phyloP scores from a whole-genome alignment of 2,797 vertebrate genomes.

The Pelobates cultripes region DNA sequence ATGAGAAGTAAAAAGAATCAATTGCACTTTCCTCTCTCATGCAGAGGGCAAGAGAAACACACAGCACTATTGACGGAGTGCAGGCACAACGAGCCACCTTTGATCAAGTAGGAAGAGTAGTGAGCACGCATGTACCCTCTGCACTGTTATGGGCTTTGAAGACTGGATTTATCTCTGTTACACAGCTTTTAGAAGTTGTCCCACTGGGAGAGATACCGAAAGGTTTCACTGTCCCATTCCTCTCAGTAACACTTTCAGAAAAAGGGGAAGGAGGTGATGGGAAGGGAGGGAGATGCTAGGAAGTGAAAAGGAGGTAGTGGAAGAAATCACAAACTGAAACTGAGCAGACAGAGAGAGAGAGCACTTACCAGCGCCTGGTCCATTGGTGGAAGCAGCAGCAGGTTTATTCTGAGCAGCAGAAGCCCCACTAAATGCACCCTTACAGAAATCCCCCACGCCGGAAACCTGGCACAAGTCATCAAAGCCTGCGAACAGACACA shows the following conservation, averaged over 20 bases:
- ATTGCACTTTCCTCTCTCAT: too few relatives aligned
- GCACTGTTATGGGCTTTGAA: too few relatives aligned
- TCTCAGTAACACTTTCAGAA: not conserved
- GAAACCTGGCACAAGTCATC: slow-evolving; percentile 88
- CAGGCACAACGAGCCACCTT: too few relatives aligned
- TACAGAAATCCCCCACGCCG: slow-evolving; percentile 87
- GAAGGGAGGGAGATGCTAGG: slow-evolving; percentile 54
- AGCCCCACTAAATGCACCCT: slow-evolving; percentile 82
- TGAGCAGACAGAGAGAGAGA: slow-evolving; percentile 21
- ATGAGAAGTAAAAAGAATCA: too few relatives aligned
- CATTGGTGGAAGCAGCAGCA: slow-evolving; percentile 77
- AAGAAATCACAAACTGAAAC: slow-evolving; percentile 57
- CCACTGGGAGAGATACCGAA: too few relatives aligned
- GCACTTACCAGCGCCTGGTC: slow-evolving; percentile 85
- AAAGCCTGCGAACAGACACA: slow-evolving; percentile 85
- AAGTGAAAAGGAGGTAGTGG: slow-evolving; percentile 1
- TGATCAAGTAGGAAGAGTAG: too few relatives aligned
- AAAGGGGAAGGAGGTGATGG: slow-evolving; percentile 2
- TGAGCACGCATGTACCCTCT: too few relatives aligned
- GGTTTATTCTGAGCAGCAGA: slow-evolving; percentile 78
- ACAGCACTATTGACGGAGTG: too few relatives aligned
- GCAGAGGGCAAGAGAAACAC: too few relatives aligned
- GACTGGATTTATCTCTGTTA: too few relatives aligned
- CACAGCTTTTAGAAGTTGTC: too few relatives aligned
- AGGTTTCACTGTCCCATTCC: too few relatives aligned